phyloP scores from a whole-genome alignment of 2,888 invertebrate genomes.

The Hermaeophaga mercurialis region DNA sequence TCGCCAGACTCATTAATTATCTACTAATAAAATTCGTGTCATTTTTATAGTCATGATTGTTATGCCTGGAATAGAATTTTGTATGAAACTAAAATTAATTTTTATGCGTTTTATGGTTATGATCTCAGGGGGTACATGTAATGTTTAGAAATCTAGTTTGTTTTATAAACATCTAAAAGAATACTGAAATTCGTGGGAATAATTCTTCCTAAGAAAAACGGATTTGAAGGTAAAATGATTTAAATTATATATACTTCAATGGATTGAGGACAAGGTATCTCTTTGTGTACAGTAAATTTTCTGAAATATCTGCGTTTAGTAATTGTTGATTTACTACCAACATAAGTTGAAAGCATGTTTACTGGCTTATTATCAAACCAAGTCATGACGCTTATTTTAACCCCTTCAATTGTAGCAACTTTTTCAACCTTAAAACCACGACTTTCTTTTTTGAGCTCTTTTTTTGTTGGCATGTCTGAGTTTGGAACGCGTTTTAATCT shows the following conservation, averaged over 20 bases:
- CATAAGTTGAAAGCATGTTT: conserved; percentile 9
- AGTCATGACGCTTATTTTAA: conserved; percentile 6
- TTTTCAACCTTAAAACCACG: conserved; percentile 5
- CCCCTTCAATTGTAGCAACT: background rate
- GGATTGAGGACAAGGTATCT: conserved; percentile 8
- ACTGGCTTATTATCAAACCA: conserved; percentile 19
- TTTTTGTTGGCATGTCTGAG: conserved; percentile 1
- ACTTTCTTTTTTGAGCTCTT: conserved; percentile 16
- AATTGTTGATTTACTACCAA: conserved; percentile 9
- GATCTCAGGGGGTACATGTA: too few species aligned
- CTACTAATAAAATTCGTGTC: too few species aligned
- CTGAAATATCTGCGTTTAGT: conserved; percentile 11
- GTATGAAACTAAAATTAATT: too few species aligned
- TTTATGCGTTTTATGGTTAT: too few species aligned
- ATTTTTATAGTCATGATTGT: too few species aligned
- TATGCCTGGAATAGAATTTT: too few species aligned
- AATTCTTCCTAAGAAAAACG: too few species aligned
- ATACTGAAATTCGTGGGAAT: too few species aligned
- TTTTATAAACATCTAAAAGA: too few species aligned
- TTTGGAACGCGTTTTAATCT: conserved; percentile 11
- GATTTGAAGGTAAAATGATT: too few species aligned
- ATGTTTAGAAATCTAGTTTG: too few species aligned
- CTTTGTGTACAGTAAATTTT: background rate
- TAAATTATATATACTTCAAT: conserved; percentile 11
- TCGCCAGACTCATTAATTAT: too few species aligned